Conservation (phyloP, 2,888 invertebrate genomes). For the Idaea aversata region DNA sequence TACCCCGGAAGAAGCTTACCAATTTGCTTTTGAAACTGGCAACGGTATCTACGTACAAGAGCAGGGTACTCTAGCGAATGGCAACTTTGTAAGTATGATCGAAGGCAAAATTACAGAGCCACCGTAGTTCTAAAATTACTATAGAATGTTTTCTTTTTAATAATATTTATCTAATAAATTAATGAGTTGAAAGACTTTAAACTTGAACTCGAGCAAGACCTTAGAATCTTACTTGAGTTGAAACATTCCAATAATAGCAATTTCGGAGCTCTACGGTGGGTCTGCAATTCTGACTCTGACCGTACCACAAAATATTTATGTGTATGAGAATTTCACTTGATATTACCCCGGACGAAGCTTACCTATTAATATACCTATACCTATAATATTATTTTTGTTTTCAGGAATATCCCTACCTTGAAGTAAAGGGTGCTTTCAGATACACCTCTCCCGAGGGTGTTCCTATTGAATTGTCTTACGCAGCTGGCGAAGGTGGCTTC, state of each 20-base stretch:
- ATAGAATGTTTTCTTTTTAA: no score
- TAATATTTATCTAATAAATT: no score
- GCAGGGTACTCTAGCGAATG: constrained; percentile 52
- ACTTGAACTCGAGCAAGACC: no score
- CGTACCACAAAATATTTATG: no score
- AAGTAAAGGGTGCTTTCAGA: constrained; percentile 65
- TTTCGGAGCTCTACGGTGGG: no score
- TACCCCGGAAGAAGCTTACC: constrained; percentile 73
- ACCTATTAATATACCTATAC: constrained; percentile 32
- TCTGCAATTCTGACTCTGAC: no score
- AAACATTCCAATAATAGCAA: no score
- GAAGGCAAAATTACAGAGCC: no score
- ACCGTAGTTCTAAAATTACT: no score
- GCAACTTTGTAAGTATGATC: constrained; percentile 53
- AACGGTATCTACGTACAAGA: constrained; percentile 79
- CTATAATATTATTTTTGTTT: constrained; percentile 13
- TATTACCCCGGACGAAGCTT: constrained; percentile 71
- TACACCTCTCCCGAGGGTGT: constrained; percentile 79
- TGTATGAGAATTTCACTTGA: constrained; percentile 32
- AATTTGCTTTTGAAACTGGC: constrained; percentile 75
- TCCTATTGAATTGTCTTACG: constrained; percentile 65
- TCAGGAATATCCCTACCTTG: constrained; percentile 54
- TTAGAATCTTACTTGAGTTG: no score
- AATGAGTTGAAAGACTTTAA: no score
- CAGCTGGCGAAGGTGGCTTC: constrained; percentile 79